phyloP scores from a whole-genome alignment of 2,797 vertebrate species.

The Nothura maculosa region DNA sequence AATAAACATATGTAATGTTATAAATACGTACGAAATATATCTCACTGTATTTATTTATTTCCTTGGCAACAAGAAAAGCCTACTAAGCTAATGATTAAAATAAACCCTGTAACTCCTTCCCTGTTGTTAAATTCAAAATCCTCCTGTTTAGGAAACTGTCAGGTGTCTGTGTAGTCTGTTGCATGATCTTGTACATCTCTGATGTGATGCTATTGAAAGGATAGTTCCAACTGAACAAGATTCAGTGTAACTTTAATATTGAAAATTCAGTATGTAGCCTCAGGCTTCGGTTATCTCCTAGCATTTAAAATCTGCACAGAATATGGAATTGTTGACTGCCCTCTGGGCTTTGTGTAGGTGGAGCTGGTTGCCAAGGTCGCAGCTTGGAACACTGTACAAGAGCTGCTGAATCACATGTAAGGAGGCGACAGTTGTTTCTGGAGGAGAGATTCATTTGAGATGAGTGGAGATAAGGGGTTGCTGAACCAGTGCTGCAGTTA shows the following conservation, averaged over 20 bases:
- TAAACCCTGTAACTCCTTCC: neutral
- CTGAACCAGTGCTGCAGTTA: neutral
- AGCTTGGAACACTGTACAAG: neutral
- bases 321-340: neutral
- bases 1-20: no score
- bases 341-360: neutral
- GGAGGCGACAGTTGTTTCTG: neutral
- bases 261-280: neutral
- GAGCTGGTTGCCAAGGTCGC: rapidly evolving
- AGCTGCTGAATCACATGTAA: neutral
- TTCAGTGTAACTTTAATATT: neutral
- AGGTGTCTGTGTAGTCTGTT: neutral
- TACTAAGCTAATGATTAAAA: neutral
- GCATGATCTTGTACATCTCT: rapidly evolving
- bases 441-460: neutral
- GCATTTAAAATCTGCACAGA: neutral
- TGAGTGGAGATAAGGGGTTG: neutral
- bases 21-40: no score
- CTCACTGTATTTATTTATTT: neutral
- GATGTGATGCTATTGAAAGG: neutral
- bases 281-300: neutral
- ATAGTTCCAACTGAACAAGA: neutral
- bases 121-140: neutral
- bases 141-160: neutral
- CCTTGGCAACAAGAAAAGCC: neutral